Base-by-base conservation (phyloP, 1,140 invertebrate species). In the Drosophila ambigua region DNA sequence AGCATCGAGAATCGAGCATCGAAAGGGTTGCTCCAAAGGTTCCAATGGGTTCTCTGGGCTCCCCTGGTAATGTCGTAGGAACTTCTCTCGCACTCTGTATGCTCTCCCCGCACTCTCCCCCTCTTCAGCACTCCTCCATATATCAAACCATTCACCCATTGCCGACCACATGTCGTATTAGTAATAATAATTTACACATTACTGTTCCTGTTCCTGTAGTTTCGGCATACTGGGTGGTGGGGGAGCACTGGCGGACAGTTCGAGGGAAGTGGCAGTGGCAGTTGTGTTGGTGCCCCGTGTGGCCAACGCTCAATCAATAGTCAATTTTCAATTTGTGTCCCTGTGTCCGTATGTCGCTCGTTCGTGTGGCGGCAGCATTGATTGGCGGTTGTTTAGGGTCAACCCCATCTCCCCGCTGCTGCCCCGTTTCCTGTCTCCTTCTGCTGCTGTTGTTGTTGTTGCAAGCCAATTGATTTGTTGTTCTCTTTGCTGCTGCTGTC, bases 151-250 rank as follows among this genome's bases (percentile, higher is more conserved):
- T 41, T 52, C 15, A 44, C 11, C 35, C 35, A 39, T 39, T 13
- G 35, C 9, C 35, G 35, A 39, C 63, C 71, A 72, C 81, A 75
- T 59, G 59, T 59, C 73, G 81, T 77, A 85, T 81, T 65, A 68
- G 69, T 76, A 76, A 78, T 85, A 74, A 87, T 76, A 87, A 82
- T 88, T 79, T 88, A 69, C 75, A 50, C 60, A 72, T 66, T 52
- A 59, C 26, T 52, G 41, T 39, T 57, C 44, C 45, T 59, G 55
- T 59, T 54, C 61, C 7, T 62, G 61, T 51, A 39, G 35, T 39
- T 11, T 4, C 9, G 11, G 9, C 9, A 39, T 39, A 39, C 0
- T 11, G 2, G 7, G 28, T 0, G 8, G 4, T 0, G 35, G 1
- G 35, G 35, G 31, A 0, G 31, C 26, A 35, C 3, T 3, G 0